Evolutionary conservation across 2,888 invertebrate species (phyloP), one percentile per base, ranked within the genome.

Genomic region (Caradrina clavipalpis): DNA sequence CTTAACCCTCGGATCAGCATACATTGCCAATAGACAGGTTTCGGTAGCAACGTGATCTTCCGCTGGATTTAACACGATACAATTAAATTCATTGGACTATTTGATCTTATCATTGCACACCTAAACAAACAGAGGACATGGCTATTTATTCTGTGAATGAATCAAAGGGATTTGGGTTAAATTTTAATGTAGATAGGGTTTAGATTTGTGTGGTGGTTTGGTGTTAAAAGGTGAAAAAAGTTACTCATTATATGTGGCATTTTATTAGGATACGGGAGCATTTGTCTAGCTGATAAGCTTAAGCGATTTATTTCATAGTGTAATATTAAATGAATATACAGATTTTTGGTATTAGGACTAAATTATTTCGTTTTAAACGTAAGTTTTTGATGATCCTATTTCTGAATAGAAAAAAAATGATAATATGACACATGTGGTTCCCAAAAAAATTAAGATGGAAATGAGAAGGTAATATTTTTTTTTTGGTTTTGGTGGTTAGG

Each of bases 71-170:
- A 89, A 89, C 90, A 73, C 63, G 54, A 56, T 71, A 67, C 55
- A 67, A 89, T 86, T 76, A 78, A 82, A 85, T 83, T 78, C 71
- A 82, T 86, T 73, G 49, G 31, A 57, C 83, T 83, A 80, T 80
- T 76, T 78, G 82, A 84, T 87, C 83, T 83, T 90, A 92, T 92
- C 92, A 90, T 81, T 92, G 90, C 92, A 93, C 92, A 93, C 92
- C 93, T 93, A 93, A 93, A 88, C 89, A 92, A 93, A 93, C 90
- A 87, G n/a, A 50, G 31, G 26, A 50, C 39, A 13, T 8, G 15
- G n/a, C 8, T 59, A 19, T 69, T 53, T 61, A 13, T 39, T 60
- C 35, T 15, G 0, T 21, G 3, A 2, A 0, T 7, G 3, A 17
- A 17, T 35, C 0, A 39, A 22, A 13, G 2, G 0, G 8, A 69